Evolutionary conservation across 2,113 vertebrate genomes (phyloP).

Genomic region (Trichechus manatus): DNA sequence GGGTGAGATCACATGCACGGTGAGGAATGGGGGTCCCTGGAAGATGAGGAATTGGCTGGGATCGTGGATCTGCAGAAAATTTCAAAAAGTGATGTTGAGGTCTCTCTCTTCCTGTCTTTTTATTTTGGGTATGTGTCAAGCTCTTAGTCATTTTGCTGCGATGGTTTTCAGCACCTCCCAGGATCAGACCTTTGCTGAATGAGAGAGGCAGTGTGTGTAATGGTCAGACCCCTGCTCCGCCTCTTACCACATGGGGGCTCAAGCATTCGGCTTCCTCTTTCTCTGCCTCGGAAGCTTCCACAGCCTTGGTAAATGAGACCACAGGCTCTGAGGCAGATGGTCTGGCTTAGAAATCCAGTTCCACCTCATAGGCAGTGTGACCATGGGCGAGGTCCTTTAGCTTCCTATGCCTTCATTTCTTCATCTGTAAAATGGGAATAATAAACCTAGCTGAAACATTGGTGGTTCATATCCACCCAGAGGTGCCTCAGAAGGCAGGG

Average conservation of each 20-base stretch:
- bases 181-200: not conserved
- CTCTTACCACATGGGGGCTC: not conserved
- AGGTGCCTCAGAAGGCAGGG: not conserved
- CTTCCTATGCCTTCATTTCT: not conserved
- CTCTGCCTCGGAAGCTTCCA: not conserved
- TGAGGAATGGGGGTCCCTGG: no score
- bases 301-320: not conserved
- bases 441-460: not conserved
- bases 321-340: accelerated
- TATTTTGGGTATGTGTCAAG: not conserved
- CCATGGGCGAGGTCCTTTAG: not conserved
- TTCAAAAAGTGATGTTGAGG: not conserved
- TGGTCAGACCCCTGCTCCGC: no score
- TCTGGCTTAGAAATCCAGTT: not conserved
- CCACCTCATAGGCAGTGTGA: accelerated
- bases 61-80: not conserved
- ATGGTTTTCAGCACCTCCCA: not conserved
- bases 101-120: not conserved
- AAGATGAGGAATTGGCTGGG: not conserved
- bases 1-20: accelerated
- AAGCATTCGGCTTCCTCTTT: not conserved
- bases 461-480: not conserved
- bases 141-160: not conserved
- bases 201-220: accelerated
- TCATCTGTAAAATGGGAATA: not conserved